Percentiles rank a stretch among this genome's conserved stretches.
phyloP scores from a whole-genome alignment of 2,888 invertebrate species.

The Bombylius discolor region DNA sequence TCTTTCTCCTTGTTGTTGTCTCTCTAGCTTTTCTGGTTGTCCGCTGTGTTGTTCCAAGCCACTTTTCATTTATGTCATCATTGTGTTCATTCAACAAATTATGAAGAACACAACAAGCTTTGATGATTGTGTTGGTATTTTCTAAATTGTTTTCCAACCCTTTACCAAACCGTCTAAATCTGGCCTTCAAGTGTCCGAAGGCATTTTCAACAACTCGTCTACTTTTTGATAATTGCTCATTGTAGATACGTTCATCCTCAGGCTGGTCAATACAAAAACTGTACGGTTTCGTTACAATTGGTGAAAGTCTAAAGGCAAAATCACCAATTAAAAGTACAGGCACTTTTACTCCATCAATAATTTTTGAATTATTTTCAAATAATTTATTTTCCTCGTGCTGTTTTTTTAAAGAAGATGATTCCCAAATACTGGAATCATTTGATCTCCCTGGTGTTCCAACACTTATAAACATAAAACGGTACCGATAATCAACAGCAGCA shows the following conservation, averaged over 20 bases:
- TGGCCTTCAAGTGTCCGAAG: background rate
- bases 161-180: background rate
- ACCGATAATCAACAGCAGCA: slow-evolving; percentile 3
- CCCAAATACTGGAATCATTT: slow-evolving; percentile 5
- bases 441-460: slow-evolving; percentile 3
- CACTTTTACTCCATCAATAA: background rate
- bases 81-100: background rate
- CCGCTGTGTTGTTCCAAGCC: background rate
- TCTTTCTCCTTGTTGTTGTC: background rate
- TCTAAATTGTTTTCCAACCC: background rate
- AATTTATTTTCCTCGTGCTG: background rate
- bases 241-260: background rate
- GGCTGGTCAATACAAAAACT: background rate
- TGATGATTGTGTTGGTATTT: background rate
- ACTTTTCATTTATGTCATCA: background rate
- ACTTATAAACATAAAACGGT: slow-evolving; percentile 7
- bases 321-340: background rate
- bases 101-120: background rate
- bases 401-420: background rate
- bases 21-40: background rate
- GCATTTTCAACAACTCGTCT: background rate
- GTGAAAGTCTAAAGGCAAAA: too few relatives aligned
- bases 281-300: too few relatives aligned
- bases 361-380: background rate
- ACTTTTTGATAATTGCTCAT: background rate